Evolutionary conservation across 2,888 invertebrate species (phyloP).

Genomic region (Ormyrus thymus): DNA sequence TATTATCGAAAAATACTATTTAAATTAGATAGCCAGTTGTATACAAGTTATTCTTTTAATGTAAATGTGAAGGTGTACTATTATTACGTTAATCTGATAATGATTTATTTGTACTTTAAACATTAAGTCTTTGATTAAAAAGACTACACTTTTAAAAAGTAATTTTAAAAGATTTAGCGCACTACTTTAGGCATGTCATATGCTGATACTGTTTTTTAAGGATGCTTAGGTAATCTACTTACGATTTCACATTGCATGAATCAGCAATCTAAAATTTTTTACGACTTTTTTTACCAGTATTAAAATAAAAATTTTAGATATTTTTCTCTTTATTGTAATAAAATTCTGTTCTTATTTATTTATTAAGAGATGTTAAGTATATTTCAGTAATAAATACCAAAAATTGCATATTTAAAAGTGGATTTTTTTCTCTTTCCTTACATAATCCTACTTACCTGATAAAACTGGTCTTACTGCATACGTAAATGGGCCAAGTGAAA

Average conservation of each 20-base stretch:
- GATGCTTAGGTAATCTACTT: conserved; percentile 55
- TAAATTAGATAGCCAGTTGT: conserved; percentile 54
- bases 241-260: conserved; percentile 53
- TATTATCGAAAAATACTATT: conserved; percentile 55
- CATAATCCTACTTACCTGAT: not conserved
- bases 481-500: no score
- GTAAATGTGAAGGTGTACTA: conserved; percentile 55
- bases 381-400: conserved; percentile 58
- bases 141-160: conserved; percentile 51
- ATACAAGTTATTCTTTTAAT: conserved; percentile 57
- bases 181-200: conserved; percentile 49
- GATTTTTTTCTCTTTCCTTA: conserved; percentile 19
- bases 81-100: conserved; percentile 51
- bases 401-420: conserved; percentile 48
- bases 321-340: conserved; percentile 53
- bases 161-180: conserved; percentile 53
- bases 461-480: no score
- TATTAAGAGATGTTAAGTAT: conserved; percentile 56
- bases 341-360: conserved; percentile 56
- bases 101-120: conserved; percentile 53
- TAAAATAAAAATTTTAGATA: conserved; percentile 55
- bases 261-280: conserved; percentile 54
- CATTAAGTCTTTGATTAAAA: conserved; percentile 44
- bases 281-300: conserved; percentile 57
- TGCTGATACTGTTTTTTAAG: conserved; percentile 55